Base-by-base conservation (phyloP, 1,140 invertebrate species). In the Drosophila nigromelanica region DNA sequence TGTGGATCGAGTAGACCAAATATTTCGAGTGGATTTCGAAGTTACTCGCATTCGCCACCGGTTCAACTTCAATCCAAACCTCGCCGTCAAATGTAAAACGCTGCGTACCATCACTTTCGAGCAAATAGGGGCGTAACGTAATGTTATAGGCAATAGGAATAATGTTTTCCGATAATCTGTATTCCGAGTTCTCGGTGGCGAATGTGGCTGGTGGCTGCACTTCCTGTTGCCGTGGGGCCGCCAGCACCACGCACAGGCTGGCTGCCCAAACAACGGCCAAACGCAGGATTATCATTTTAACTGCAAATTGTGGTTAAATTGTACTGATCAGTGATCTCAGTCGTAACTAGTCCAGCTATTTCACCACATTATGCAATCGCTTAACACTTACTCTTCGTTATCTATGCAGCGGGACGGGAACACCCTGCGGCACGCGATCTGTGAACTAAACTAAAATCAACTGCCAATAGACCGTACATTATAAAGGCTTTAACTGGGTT, bases 1-100 rank as follows among this genome's bases (percentile, higher is more conserved):
- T 66, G 11, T 12, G 24, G 1, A 45, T 1, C 2, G 74, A 79
- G 21, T 94, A 93, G 0, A 83, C 92, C 2, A 96, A 77, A 63
- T 94, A 93, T 73, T 94, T 93, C 0, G 93, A 93, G 78, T 97
- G 96, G 0, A 97, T 69, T 3, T 94, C 94, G 7, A 97, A 90
- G 52, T 71, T 51, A 3, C 69, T 90, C 12, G 81, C 91, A 3
- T 30, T 33, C 14, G 45, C 15, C 0, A 56, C 85, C 0, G 93
- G 87, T 3, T 68, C 64, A 12, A 94, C 86, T 35, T 80, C 90
- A 51, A 96, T 95, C 27, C 76, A 89, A 0, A 95, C 94, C 78
- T 93, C 92, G 40, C 95, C 95, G 33, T 93, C 83, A 77, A 96
- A 95, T 1, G 92, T 93, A 73, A 95, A 95, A 33, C 92, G 92